A percentile compares a stretch with the other conserved stretches of the same genome.
Conservation (phyloP, 2,888 invertebrate genomes). For the Maniola hyperantus region DNA sequence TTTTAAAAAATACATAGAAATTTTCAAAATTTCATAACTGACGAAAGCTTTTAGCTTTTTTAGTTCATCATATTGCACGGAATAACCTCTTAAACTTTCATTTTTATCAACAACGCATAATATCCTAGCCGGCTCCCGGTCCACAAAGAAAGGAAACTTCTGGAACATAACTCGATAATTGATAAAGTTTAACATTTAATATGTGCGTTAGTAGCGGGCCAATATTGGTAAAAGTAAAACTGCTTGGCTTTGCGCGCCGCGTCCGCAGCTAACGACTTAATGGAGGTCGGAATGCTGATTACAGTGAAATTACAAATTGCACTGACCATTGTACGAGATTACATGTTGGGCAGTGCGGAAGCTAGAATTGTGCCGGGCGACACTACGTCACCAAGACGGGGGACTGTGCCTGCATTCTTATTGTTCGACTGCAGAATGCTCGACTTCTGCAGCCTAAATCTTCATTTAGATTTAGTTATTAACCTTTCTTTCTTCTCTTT, state of each 20-base stretch:
- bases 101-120: neutral
- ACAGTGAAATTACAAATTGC: constrained; percentile 39
- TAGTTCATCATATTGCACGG: too few relatives aligned
- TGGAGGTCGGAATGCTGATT: constrained; percentile 37
- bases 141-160: constrained; percentile 55
- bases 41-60: too few relatives aligned
- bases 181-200: constrained; percentile 59
- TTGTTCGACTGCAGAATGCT: neutral
- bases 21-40: too few relatives aligned
- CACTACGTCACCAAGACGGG: constrained; percentile 19
- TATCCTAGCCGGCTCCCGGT: neutral
- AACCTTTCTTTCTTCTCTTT: too few relatives aligned
- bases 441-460: neutral
- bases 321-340: constrained; percentile 35
- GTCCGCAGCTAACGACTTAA: constrained; percentile 25
- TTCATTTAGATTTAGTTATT: neutral
- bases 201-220: constrained; percentile 27
- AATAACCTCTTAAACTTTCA: too few relatives aligned
- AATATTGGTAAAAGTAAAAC: constrained; percentile 37
- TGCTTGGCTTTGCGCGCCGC: constrained; percentile 23
- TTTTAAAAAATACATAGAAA: too few relatives aligned
- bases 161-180: constrained; percentile 73
- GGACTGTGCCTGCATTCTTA: neutral
- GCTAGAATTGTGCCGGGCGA: constrained; percentile 29
- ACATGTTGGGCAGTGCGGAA: constrained; percentile 33